phyloP scores from a whole-genome alignment of 2,113 vertebrate genomes.

The Barnardius zonarius region DNA sequence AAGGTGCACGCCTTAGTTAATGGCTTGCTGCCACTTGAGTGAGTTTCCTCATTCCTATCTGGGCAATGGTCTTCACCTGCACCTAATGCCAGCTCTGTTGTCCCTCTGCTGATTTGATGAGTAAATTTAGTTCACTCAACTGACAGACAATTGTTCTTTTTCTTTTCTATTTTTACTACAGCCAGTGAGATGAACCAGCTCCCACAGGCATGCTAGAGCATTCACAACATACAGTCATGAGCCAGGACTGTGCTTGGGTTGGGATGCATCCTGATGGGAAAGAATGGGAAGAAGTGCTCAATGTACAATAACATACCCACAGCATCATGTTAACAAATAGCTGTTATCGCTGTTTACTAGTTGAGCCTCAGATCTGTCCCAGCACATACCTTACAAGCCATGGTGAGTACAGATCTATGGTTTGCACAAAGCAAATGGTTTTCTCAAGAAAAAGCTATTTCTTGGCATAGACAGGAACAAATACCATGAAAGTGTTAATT shows the following conservation, averaged over 20 bases:
- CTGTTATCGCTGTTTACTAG: neutral
- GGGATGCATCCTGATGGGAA: neutral
- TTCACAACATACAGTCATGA: neutral
- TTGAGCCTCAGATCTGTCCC: neutral
- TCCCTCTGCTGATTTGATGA: neutral
- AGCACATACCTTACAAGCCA: neutral
- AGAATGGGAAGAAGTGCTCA: neutral
- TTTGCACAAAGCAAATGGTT: neutral
- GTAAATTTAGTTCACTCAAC: neutral
- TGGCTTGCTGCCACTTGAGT: neutral
- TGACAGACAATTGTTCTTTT: neutral
- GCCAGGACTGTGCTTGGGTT: neutral
- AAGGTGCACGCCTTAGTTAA: neutral
- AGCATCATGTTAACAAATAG: neutral
- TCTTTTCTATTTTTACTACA: neutral
- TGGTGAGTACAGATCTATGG: neutral
- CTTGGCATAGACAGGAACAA: neutral
- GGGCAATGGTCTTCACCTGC: neutral
- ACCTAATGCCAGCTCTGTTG: neutral
- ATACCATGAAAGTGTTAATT: neutral
- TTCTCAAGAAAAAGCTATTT: neutral
- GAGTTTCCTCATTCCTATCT: neutral
- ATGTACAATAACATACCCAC: neutral
- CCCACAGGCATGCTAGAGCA: neutral
- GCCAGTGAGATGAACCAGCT: neutral